Base-by-base conservation (phyloP, 2,797 vertebrate species). In the Paratrypauchen microcephalus region DNA sequence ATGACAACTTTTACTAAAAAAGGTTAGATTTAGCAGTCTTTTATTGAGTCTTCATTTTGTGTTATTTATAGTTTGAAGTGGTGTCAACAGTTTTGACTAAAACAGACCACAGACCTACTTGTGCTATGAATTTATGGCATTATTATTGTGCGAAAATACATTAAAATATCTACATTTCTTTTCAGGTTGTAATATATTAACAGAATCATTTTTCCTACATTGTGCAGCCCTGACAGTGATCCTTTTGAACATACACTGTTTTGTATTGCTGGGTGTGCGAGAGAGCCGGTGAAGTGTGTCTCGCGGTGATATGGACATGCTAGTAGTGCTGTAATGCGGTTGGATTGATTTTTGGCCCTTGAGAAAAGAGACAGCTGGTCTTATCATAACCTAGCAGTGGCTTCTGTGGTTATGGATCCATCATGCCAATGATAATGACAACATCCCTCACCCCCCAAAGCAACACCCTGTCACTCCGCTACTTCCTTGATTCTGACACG, bases 321-420 rank as follows among this genome's bases (percentile, higher is more conserved):
- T 61, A 77, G 58, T 73, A 58, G 55, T 71, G 50, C 47, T 18
- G 72, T 82, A 78, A 88, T 82, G 78, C 68, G 75, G 70, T 7
- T 66, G 60, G 66, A 87, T 81, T 85, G 86, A 84, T 84, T 85
- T 85, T 76, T 78, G 79, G 75, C 81, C 84, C 78, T 80, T 73
- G 66, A 86, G 73, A 85, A 71, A 79, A 36, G 74, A 79, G 72
- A 73, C 79, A 83, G 80, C 72, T 79, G 73, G 84, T 76, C 83
- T 83, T 80, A 80, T 83, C 67, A 71, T 72, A 82, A 77, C 48
- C 71, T 64, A 76, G 81, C 82, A 85, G 85, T 68, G 73, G 76
- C 73, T 78, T 87, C 78, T 74, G 75, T 77, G 80, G 78, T 85
- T 81, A 79, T 72, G 67, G 79, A 86, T 86, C 69, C 77, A 78